Conservation (phyloP, 2,797 vertebrate species). For the Austrolebias charrua region DNA sequence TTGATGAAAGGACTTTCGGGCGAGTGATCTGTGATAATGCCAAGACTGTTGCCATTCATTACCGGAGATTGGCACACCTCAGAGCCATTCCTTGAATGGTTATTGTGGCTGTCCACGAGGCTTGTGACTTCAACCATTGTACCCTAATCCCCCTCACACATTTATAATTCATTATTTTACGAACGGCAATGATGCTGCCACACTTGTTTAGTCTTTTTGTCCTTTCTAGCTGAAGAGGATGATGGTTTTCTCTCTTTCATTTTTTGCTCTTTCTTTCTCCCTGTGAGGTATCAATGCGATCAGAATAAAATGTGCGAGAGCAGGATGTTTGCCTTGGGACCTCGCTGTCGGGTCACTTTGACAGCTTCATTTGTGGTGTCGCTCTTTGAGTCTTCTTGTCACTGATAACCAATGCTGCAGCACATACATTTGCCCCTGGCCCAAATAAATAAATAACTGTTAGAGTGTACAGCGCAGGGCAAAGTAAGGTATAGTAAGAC, state of each 20-base stretch:
- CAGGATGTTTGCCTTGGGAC: slow-evolving; percentile 74
- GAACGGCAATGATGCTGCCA: slow-evolving; percentile 61
- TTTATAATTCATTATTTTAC: slow-evolving; percentile 78
- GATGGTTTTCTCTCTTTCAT: slow-evolving; percentile 41
- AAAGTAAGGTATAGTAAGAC: slow-evolving; percentile 40
- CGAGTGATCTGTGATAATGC: slow-evolving; percentile 97
- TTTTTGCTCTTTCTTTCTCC: slow-evolving; percentile 50
- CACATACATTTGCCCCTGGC: slow-evolving; percentile 72
- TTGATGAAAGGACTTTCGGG: slow-evolving; percentile 96
- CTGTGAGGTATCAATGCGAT: slow-evolving; percentile 69
- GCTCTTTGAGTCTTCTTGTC: slow-evolving; percentile 78
- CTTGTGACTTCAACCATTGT: slow-evolving; percentile 75
- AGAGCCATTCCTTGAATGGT: slow-evolving; percentile 85
- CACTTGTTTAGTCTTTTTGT: slow-evolving; percentile 64
- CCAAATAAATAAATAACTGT: slow-evolving; percentile 73
- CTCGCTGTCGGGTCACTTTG: slow-evolving; percentile 76
- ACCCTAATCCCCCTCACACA: slow-evolving; percentile 75
- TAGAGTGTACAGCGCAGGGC: slow-evolving; percentile 45
- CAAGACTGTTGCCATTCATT: slow-evolving; percentile 91
- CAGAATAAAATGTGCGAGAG: slow-evolving; percentile 69
- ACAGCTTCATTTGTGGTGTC: slow-evolving; percentile 79
- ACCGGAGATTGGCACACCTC: slow-evolving; percentile 87
- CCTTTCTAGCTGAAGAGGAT: slow-evolving; percentile 60
- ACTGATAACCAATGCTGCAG: slow-evolving; percentile 72
- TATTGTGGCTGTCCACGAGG: slow-evolving; percentile 76